A percentile compares a stretch with the other conserved stretches of the same genome.
These are phyloP conservation scores for Chironomus tepperi DNA, from an alignment of 1,140 invertebrate genomes.

Conservation along the genomic window DNA sequence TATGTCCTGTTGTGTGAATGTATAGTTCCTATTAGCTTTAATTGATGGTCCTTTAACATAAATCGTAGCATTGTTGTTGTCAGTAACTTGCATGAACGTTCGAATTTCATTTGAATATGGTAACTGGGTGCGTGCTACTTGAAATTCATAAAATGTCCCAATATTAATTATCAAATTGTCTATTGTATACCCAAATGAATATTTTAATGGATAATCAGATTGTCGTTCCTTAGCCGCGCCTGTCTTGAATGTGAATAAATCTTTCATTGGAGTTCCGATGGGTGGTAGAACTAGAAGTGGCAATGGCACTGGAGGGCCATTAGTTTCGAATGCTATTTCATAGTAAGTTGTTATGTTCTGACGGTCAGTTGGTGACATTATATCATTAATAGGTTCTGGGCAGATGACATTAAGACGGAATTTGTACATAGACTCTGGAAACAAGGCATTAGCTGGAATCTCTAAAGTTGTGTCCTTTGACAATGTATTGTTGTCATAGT, in stretches of 20 bases:
- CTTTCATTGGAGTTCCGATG: neutral
- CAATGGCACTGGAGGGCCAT: neutral
- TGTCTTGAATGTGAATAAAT: neutral
- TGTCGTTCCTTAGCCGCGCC: neutral
- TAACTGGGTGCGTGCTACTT: neutral
- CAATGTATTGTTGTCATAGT: slow-evolving; percentile 17
- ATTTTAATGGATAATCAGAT: neutral
- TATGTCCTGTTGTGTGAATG: neutral
- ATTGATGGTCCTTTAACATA: neutral
- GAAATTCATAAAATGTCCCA: slow-evolving; percentile 21
- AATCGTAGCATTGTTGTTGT: neutral
- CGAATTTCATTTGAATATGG: slow-evolving; percentile 21
- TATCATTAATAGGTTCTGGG: neutral
- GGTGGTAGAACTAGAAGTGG: neutral
- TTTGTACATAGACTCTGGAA: neutral
- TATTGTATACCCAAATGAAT: neutral
- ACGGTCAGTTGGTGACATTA: neutral
- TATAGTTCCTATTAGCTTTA: neutral
- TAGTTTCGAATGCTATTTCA: neutral
- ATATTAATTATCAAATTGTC: neutral
- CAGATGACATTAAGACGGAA: slow-evolving; percentile 10
- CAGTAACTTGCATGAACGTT: neutral
- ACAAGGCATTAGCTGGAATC: neutral
- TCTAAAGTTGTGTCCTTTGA: neutral
- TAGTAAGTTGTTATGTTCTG: neutral